Conservation (phyloP, 2,113 vertebrate species). For the Tinamus guttatus region DNA sequence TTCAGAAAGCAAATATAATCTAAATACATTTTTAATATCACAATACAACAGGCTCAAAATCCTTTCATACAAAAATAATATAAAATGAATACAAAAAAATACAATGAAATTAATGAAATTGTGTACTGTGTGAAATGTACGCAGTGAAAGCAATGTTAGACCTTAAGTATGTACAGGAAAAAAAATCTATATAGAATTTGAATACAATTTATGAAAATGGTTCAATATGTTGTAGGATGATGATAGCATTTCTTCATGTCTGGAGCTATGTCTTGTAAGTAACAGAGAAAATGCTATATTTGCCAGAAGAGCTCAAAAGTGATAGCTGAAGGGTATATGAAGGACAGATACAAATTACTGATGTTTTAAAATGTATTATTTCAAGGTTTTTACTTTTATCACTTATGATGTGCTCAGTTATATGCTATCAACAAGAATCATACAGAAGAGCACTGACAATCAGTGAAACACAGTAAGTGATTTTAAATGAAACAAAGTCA, state of each 20-base stretch:
- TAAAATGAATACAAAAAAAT: background rate
- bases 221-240: background rate
- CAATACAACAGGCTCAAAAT: background rate
- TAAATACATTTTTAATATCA: background rate
- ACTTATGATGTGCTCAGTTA: background rate
- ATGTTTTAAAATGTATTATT: constrained; percentile 1
- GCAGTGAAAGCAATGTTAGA: background rate
- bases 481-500: background rate
- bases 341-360: constrained; percentile 24
- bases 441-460: background rate
- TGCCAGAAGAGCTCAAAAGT: background rate
- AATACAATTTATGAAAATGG: background rate
- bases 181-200: background rate
- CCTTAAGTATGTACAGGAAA: background rate
- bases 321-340: constrained; percentile 3
- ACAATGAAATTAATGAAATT: background rate
- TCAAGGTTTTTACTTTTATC: background rate
- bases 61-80: background rate
- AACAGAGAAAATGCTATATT: background rate
- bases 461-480: background rate
- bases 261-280: background rate
- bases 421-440: background rate
- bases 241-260: background rate
- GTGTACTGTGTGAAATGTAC: too few species aligned
- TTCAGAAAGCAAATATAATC: background rate